Conservation (phyloP, 2,113 vertebrate genomes). For the human region DNA sequence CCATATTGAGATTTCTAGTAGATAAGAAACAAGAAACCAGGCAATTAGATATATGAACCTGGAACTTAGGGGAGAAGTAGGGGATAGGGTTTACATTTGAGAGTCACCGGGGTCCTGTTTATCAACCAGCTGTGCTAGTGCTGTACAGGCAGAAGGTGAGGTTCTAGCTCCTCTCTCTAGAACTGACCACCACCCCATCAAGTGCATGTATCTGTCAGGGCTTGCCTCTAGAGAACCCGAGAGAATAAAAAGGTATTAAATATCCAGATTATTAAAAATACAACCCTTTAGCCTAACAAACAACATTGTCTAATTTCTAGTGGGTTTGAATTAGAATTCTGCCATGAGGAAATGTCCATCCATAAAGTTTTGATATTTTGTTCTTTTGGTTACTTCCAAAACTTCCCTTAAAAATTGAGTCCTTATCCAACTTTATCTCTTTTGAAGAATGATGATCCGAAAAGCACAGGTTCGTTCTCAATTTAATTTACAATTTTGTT, state of each 20-base stretch:
- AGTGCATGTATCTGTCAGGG: rapidly evolving
- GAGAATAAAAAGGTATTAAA: not conserved
- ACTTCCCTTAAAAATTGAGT: not conserved
- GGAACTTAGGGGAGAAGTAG: not conserved
- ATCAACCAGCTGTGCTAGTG: not conserved
- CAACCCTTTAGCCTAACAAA: not conserved
- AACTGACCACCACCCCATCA: not conserved
- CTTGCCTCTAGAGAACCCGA: not conserved
- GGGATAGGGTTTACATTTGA: not conserved
- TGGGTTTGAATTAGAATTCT: not conserved
- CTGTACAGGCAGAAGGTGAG: rapidly evolving
- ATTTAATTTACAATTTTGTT: conserved; percentile 50
- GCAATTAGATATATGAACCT: not conserved
- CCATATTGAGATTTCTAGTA: not conserved
- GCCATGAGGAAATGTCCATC: not conserved
- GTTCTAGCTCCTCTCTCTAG: not conserved
- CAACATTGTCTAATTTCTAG: not conserved
- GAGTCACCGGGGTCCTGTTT: not conserved
- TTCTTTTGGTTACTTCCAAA: not conserved
- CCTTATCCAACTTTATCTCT: not conserved
- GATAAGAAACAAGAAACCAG: not conserved
- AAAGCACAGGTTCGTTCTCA: conserved; percentile 2
- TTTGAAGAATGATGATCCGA: conserved; percentile 7
- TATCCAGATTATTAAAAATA: not conserved
- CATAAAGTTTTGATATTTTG: not conserved